Base-by-base conservation (phyloP, 2,797 vertebrate species). In the Enteromius mattozi region DNA sequence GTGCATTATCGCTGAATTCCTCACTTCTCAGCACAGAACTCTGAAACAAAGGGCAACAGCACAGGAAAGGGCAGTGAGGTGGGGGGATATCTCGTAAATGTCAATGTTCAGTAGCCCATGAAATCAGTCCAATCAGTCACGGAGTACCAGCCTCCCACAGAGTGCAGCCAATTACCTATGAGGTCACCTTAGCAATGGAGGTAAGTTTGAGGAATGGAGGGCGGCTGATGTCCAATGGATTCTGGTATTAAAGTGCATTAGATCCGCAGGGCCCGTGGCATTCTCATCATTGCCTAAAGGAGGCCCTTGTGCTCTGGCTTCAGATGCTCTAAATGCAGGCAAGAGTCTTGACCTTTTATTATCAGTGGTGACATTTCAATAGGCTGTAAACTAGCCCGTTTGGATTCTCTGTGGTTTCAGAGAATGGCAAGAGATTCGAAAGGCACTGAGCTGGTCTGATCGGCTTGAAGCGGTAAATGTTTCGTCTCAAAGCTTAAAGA, bases 51-150 rank as follows among this genome's bases (percentile, higher is more conserved):
- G 59, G 45, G 71, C 59, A 76, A 54, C 70, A 45, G 82, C 82
- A 68, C 45, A 71, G 51, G 51, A 72, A 68, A 84, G 40, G 76
- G 63, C 63, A 69, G 72, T 8, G 19, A 40, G 74, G 72, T 49
- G 70, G 42, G 70, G 61, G 70, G 70, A 42, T 49, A 45, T 79
- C 66, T 79, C 51, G 40, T 42, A 79, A 84, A 84, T 79, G 76
- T 71, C 76, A 84, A 78, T 63, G 82, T 72, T 84, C 82, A 84
- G 66, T 68, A 16, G 76, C 76, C 82, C 82, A 47, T 72, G 82
- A 84, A 84, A 84, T 84, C 82, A 79, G 66, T 78, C 65, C 82
- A 84, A 84, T 84, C 75, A 84, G 76, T 84, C 65, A 70, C 45
- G 9, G 82, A 79, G 66, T 61, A 71, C 65, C 82, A 84, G 82